Percentiles rank a stretch among this genome's conserved stretches.
phyloP scores from a whole-genome alignment of 1,140 invertebrate genomes.

The Pollicipes pollicipes region DNA sequence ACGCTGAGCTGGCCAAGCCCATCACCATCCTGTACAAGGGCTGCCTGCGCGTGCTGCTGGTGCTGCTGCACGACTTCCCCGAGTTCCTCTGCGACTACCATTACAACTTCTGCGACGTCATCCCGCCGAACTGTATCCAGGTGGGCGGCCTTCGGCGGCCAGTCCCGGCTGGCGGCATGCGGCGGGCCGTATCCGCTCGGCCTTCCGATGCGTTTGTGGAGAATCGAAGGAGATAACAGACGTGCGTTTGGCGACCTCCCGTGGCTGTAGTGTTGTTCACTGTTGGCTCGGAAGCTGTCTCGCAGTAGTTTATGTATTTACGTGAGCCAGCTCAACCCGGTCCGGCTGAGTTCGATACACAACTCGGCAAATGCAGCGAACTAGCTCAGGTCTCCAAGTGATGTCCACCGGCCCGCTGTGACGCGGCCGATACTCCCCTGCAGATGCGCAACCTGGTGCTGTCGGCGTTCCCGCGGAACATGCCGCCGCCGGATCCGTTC shows the following conservation, averaged over 20 bases:
- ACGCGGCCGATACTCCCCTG: no score
- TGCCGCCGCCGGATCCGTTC: constrained; percentile 94
- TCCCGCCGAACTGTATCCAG: constrained; percentile 92
- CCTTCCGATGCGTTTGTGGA: constrained; percentile 4
- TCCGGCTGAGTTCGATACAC: no score
- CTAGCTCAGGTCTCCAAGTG: no score
- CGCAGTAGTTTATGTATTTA: no score
- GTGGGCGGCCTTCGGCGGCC: no score
- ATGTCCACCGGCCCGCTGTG: no score
- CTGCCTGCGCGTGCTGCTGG: constrained; percentile 82
- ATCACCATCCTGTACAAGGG: constrained; percentile 84
- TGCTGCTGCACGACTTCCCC: constrained; percentile 94
- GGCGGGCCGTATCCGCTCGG: no score
- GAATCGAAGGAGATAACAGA: neutral
- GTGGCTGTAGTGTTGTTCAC: no score
- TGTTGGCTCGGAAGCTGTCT: no score
- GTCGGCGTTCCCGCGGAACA: constrained; percentile 91
- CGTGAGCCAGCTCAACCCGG: no score
- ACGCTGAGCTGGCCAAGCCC: constrained; percentile 84
- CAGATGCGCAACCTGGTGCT: constrained; percentile 90
- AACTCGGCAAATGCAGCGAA: no score
- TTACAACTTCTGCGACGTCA: constrained; percentile 97
- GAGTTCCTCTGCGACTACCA: constrained; percentile 98
- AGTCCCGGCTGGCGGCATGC: neutral
- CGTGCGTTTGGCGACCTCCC: no score